phyloP scores from a whole-genome alignment of 2,113 vertebrate species.

The Paedocypris sp. region DNA sequence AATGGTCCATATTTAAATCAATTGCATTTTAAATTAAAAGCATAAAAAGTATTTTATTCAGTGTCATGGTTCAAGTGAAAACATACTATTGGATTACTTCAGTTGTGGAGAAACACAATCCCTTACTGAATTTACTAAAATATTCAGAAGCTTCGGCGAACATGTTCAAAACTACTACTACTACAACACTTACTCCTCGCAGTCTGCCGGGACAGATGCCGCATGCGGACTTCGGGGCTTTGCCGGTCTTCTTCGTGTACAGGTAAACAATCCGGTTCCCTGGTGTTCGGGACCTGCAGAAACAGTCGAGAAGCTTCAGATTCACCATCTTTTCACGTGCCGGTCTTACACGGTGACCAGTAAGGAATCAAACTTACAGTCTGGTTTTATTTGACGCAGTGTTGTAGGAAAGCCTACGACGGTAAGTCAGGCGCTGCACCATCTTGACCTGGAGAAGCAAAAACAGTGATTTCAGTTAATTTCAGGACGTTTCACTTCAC shows the following conservation, averaged over 20 bases:
- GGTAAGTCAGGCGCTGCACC: constrained; percentile 96
- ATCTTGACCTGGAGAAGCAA: constrained; percentile 56
- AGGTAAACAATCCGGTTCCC: constrained; percentile 96
- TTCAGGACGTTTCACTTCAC: constrained; percentile 82
- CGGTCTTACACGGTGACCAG: neutral
- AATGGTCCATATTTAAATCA: no score
- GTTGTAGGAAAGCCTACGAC: constrained; percentile 98
- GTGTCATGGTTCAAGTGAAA: no score
- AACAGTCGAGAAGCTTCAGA: neutral
- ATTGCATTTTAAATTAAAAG: no score
- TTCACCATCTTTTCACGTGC: no score
- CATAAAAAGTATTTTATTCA: no score
- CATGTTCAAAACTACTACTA: neutral
- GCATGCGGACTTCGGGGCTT: constrained; percentile 93
- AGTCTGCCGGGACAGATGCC: constrained; percentile 93
- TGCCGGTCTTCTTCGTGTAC: constrained; percentile 97
- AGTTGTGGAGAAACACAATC: no score
- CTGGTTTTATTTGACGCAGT: constrained; percentile 97
- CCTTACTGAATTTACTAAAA: no score
- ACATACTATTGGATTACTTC: no score
- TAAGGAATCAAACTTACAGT: constrained; percentile 68
- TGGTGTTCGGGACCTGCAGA: constrained; percentile 82
- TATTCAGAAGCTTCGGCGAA: no score
- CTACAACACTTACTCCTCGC: constrained; percentile 75
- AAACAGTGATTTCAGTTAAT: neutral